Conservation (phyloP, 1,140 invertebrate species). For the Bombus fervidus region DNA sequence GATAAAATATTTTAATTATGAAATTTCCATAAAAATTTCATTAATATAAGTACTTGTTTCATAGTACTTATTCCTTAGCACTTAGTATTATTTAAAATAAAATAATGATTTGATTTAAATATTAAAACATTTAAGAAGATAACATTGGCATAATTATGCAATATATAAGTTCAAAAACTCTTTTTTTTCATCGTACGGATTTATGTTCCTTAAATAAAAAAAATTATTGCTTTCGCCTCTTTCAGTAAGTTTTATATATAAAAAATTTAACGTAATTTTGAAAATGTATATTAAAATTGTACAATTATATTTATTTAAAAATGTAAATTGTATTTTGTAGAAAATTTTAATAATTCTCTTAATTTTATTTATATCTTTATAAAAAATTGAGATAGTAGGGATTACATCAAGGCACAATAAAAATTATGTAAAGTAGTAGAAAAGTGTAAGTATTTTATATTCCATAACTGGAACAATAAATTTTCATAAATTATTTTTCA, state of each 20-base stretch:
- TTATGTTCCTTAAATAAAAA: slow-evolving; percentile 29
- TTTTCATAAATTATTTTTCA: slow-evolving; percentile 34
- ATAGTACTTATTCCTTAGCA: slow-evolving; percentile 12
- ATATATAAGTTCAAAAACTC: not conserved
- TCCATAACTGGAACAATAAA: not conserved
- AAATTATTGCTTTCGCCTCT: slow-evolving; percentile 10
- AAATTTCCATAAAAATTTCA: slow-evolving; percentile 42
- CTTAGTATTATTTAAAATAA: slow-evolving; percentile 26
- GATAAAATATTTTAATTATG: slow-evolving; percentile 17
- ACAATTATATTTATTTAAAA: slow-evolving; percentile 43
- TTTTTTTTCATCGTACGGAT: not conserved
- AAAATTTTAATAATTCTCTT: slow-evolving; percentile 43
- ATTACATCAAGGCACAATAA: slow-evolving; percentile 5
- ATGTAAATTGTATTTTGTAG: slow-evolving; percentile 40
- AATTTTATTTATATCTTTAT: slow-evolving; percentile 22
- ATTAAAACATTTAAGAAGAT: not conserved
- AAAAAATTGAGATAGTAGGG: not conserved
- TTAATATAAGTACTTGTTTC: slow-evolving; percentile 24
- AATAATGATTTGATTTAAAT: slow-evolving; percentile 33
- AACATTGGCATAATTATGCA: slow-evolving; percentile 17
- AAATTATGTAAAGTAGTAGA: not conserved
- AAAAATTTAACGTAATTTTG: slow-evolving; percentile 11
- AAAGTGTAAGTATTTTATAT: slow-evolving; percentile 29
- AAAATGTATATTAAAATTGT: slow-evolving; percentile 28
- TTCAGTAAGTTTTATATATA: slow-evolving; percentile 26